These are phyloP conservation scores for Prunella himalayana DNA, from an alignment of 2,113 vertebrate species.

Conservation along the genomic window DNA sequence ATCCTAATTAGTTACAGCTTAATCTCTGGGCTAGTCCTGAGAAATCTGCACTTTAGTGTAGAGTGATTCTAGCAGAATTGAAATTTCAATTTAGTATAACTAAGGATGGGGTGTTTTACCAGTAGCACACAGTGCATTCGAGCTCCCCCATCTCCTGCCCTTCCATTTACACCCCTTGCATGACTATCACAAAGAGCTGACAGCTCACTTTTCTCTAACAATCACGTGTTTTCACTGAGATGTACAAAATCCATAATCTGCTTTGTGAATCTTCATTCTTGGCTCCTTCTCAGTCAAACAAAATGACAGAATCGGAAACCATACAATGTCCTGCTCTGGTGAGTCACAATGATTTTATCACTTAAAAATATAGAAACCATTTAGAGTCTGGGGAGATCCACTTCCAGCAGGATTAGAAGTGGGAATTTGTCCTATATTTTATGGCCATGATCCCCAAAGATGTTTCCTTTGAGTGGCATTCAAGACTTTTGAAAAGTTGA, in stretches of 20 bases:
- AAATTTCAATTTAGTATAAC: not conserved
- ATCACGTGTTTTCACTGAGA: not conserved
- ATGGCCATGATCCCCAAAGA: not conserved
- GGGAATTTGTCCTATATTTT: not conserved
- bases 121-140: not conserved
- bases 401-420: not conserved
- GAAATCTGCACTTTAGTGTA: not conserved
- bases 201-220: not conserved
- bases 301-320: not conserved
- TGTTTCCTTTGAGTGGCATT: not conserved
- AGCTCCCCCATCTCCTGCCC: not conserved
- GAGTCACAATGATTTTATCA: slow-evolving; percentile 12
- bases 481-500: not conserved
- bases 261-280: slow-evolving; percentile 1
- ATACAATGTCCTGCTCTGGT: not conserved
- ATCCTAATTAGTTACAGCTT: not conserved
- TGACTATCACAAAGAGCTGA: not conserved
- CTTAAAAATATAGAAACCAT: slow-evolving; percentile 7
- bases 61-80: not conserved
- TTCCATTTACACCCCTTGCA: not conserved
- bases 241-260: not conserved
- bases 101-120: not conserved
- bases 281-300: not conserved
- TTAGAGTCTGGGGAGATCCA: not conserved
- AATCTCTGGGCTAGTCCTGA: not conserved